Evolutionary conservation across 1,140 invertebrate species (phyloP).

Genomic region (Calosoma granatense): DNA sequence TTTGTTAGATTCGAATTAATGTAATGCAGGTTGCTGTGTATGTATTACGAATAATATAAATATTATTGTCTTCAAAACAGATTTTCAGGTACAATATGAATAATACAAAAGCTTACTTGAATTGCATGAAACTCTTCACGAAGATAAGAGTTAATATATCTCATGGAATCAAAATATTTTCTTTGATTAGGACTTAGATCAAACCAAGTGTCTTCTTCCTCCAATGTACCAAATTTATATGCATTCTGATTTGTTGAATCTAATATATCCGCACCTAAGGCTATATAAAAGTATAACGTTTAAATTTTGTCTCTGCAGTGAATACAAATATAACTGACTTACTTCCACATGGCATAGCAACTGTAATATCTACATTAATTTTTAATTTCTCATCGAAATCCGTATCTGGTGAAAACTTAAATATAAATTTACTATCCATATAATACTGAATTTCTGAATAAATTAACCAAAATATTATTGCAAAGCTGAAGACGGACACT

Average conservation of each 20-base stretch:
- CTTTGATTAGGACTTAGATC: conserved; percentile 67
- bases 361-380: conserved; percentile 89
- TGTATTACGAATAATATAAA: no score
- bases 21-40: no score
- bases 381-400: conserved; percentile 79
- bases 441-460: conserved; percentile 79
- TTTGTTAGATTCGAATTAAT: background rate
- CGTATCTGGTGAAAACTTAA: conserved; percentile 84
- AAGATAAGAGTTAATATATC: conserved; percentile 76
- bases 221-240: conserved; percentile 67
- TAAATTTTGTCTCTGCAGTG: conserved; percentile 11
- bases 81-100: background rate
- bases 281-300: conserved; percentile 38
- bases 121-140: conserved; percentile 88
- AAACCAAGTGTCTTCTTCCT: conserved; percentile 86
- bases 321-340: conserved; percentile 30
- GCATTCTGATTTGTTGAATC: conserved; percentile 89
- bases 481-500: conserved; percentile 73
- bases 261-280: conserved; percentile 84
- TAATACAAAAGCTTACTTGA: conserved; percentile 41
- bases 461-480: conserved; percentile 69
- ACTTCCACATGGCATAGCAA: conserved; percentile 83
- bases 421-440: conserved; percentile 67
- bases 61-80: background rate
- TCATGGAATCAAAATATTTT: conserved; percentile 66